Evolutionary conservation across 2,888 invertebrate species (phyloP).

Genomic region (Campoplex nolae): DNA sequence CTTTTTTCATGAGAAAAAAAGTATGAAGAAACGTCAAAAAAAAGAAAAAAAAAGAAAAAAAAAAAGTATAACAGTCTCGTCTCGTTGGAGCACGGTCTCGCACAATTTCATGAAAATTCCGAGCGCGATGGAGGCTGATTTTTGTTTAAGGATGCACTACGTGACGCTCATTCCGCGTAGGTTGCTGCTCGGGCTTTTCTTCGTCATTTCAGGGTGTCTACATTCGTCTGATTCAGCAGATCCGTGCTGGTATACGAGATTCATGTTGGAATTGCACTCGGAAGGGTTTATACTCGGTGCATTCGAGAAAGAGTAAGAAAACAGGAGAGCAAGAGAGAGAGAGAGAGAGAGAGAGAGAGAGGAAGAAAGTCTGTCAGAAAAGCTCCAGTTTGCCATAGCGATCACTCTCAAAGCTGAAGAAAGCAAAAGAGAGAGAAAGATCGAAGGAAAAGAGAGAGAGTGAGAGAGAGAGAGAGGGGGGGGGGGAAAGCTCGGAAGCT

Average conservation of each 20-base stretch:
- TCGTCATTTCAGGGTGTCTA: slow-evolving; percentile 14
- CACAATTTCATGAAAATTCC: neutral
- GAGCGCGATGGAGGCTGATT: neutral
- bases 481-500: neutral
- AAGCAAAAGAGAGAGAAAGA: neutral
- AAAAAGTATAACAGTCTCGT: neutral
- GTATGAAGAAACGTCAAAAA: neutral
- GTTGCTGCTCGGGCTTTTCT: slow-evolving; percentile 3
- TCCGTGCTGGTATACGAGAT: slow-evolving; percentile 33
- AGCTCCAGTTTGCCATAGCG: slow-evolving; percentile 40
- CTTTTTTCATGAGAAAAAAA: neutral
- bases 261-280: slow-evolving; percentile 57
- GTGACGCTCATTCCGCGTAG: slow-evolving; percentile 1
- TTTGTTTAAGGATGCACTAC: neutral
- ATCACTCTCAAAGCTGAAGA: slow-evolving; percentile 36
- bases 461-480: neutral
- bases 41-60: too few relatives aligned
- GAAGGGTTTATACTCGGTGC: slow-evolving; percentile 9
- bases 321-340: neutral
- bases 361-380: slow-evolving; percentile 32
- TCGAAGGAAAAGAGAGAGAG: neutral
- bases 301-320: slow-evolving; percentile 8
- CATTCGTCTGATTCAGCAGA: slow-evolving; percentile 33
- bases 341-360: neutral
- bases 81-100: neutral